These are phyloP conservation scores for Nematolebias whitei DNA, from an alignment of 2,113 vertebrate species.

Conservation along the genomic window DNA sequence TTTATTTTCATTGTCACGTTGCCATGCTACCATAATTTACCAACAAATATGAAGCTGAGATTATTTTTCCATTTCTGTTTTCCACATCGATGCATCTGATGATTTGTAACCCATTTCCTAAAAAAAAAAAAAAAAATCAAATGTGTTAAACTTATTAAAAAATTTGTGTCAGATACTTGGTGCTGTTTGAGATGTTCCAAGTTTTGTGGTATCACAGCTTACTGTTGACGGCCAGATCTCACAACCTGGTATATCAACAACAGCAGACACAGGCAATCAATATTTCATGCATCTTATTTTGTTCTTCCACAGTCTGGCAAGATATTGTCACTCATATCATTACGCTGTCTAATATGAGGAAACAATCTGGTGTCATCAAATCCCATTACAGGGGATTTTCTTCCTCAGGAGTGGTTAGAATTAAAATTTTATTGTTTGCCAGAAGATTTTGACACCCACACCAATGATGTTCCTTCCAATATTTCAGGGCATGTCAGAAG, in stretches of 20 bases:
- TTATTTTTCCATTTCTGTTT: conserved; percentile 14
- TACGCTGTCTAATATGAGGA: conserved; percentile 67
- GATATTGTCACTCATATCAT: conserved; percentile 75
- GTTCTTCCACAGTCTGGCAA: conserved; percentile 64
- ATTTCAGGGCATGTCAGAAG: conserved; percentile 69
- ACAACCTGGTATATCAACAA: conserved; percentile 45
- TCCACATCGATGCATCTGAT: background rate
- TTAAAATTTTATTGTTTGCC: conserved; percentile 76
- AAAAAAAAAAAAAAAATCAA: conserved; percentile 5
- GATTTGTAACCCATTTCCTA: conserved; percentile 9
- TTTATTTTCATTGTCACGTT: conserved; percentile 7
- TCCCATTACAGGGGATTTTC: conserved; percentile 71
- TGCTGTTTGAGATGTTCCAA: conserved; percentile 2
- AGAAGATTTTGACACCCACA: conserved; percentile 66
- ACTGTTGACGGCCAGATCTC: conserved; percentile 28
- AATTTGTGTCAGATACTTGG: conserved; percentile 2
- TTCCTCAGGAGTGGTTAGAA: conserved; percentile 64
- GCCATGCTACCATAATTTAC: conserved; percentile 21
- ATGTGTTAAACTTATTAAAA: background rate
- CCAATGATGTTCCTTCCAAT: conserved; percentile 60
- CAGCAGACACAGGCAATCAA: conserved; percentile 66
- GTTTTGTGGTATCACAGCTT: conserved; percentile 26
- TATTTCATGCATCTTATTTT: conserved; percentile 73
- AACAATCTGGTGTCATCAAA: conserved; percentile 76
- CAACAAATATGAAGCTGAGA: conserved; percentile 11